A percentile compares a stretch with the other conserved stretches of the same genome.
These are phyloP conservation scores for Carassius gibelio DNA, from an alignment of 2,113 vertebrate species.

Conservation along the genomic window DNA sequence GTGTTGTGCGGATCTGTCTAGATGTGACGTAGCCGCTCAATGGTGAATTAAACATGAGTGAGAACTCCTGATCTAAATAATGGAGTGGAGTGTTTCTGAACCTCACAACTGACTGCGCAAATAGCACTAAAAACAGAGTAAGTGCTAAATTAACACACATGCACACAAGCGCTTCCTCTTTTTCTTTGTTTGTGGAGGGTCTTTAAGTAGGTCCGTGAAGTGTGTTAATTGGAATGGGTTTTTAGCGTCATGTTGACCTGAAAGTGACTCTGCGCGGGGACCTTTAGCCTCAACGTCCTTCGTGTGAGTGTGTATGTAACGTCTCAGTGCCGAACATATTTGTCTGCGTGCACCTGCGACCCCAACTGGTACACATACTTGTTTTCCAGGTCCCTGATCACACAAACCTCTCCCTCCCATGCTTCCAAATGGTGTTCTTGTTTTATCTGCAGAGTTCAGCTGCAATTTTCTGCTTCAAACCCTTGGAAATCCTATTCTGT, in stretches of 20 bases:
- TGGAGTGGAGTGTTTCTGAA: constrained; percentile 62
- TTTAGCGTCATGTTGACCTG: constrained; percentile 28
- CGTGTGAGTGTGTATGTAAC: too few relatives aligned
- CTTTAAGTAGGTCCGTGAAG: constrained; percentile 8
- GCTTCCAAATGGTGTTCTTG: constrained; percentile 54
- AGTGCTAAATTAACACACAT: constrained; percentile 54
- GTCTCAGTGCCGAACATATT: background rate
- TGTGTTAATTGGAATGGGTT: constrained; percentile 20
- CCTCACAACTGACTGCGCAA: constrained; percentile 53
- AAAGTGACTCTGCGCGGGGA: background rate
- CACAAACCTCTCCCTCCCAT: constrained; percentile 27
- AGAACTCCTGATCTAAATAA: constrained; percentile 66
- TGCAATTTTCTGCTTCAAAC: constrained; percentile 62
- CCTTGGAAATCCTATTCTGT: constrained; percentile 65
- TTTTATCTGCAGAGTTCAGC: constrained; percentile 62
- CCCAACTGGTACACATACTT: background rate
- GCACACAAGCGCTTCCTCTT: background rate
- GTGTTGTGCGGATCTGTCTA: constrained; percentile 48
- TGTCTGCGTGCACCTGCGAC: constrained; percentile 6
- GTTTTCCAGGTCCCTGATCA: constrained; percentile 45
- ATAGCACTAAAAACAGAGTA: constrained; percentile 54
- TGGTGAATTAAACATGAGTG: constrained; percentile 70
- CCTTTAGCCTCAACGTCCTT: background rate
- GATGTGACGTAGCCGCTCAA: constrained; percentile 50
- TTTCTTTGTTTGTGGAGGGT: constrained; percentile 26